These are phyloP conservation scores for Tokudaia tokunoshimensis DNA, from an alignment of 2,797 vertebrate genomes.

Conservation along the genomic window DNA sequence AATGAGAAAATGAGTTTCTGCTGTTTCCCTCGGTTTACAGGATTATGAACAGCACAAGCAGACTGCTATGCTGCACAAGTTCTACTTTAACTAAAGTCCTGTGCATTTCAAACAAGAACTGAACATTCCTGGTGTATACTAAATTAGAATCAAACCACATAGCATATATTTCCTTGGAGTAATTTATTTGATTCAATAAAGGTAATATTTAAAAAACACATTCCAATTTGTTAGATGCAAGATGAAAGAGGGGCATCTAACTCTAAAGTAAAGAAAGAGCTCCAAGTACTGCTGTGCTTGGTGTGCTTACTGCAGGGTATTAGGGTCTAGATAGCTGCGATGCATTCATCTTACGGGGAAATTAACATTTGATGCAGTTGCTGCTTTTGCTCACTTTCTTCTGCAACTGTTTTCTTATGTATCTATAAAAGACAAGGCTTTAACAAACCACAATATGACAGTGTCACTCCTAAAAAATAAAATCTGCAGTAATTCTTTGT, in stretches of 20 bases:
- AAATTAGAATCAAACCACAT: neutral
- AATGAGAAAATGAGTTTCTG: neutral
- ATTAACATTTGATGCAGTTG: neutral
- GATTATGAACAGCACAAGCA: neutral
- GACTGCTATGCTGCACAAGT: neutral
- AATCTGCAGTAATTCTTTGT: neutral
- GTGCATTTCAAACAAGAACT: neutral
- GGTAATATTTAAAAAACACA: slow-evolving; percentile 7
- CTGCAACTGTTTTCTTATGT: neutral
- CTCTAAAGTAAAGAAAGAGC: slow-evolving; percentile 32
- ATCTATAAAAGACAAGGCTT: slow-evolving; percentile 54
- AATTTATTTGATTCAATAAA: slow-evolving; percentile 15
- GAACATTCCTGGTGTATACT: neutral
- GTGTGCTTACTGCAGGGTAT: neutral
- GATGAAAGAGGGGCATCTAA: neutral
- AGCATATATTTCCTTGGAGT: neutral
- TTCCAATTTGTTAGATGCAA: neutral
- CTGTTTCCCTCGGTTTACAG: neutral
- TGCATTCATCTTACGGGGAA: neutral
- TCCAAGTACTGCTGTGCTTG: neutral
- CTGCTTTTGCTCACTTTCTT: slow-evolving; percentile 40
- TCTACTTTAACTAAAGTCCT: neutral
- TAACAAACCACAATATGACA: slow-evolving; percentile 6
- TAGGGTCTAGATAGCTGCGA: neutral
- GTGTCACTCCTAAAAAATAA: neutral